These are phyloP conservation scores for Lampropteryx suffumata DNA, from an alignment of 2,888 invertebrate species.

Conservation along the genomic window DNA sequence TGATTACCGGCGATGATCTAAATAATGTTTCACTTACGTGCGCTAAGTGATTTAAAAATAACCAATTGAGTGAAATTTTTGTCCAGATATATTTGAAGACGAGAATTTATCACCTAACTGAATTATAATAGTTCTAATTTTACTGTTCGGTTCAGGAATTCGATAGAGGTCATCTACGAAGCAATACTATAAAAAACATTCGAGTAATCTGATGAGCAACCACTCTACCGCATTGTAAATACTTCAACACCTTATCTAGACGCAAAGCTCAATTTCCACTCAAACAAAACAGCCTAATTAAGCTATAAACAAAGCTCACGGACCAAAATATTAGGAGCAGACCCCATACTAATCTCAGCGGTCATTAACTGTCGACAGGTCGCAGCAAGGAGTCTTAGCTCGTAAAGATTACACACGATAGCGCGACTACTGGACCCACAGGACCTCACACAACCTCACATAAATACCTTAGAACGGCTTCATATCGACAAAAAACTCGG, in stretches of 20 bases:
- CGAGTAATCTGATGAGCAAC: constrained; percentile 34
- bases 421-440: constrained; percentile 71
- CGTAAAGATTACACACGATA: constrained; percentile 82
- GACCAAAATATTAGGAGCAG: constrained; percentile 66
- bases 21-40: constrained; percentile 62
- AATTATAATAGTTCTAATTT: too few species aligned
- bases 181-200: neutral
- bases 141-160: too few species aligned
- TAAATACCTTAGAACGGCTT: constrained; percentile 77
- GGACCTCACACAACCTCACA: constrained; percentile 79
- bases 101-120: too few species aligned
- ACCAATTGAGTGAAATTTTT: too few species aligned
- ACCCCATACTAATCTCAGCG: constrained; percentile 68
- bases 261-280: constrained; percentile 68
- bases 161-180: too few species aligned
- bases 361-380: constrained; percentile 80
- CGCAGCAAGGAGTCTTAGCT: constrained; percentile 72
- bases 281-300: constrained; percentile 82
- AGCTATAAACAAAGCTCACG: constrained; percentile 81
- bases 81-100: too few species aligned
- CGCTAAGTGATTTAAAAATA: constrained; percentile 17
- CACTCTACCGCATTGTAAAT: constrained; percentile 75
- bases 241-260: constrained; percentile 78
- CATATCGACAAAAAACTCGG: constrained; percentile 80
- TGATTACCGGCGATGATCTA: constrained; percentile 59